Percentiles rank a stretch among this genome's conserved stretches.
Evolutionary conservation across 2,888 invertebrate species (phyloP).

Genomic region (Pecten maximus): DNA sequence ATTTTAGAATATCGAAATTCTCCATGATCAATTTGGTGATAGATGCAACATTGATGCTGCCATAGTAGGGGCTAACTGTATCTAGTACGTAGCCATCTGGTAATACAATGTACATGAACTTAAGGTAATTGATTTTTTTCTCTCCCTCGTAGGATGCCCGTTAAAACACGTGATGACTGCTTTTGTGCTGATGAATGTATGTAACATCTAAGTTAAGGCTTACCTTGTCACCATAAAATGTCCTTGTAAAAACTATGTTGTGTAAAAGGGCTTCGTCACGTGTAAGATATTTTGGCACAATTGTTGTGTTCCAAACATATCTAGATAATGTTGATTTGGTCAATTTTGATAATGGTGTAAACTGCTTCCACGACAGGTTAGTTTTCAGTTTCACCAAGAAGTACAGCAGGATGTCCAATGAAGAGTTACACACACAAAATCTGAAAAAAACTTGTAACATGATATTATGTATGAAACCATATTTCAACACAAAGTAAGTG

Average conservation of each 20-base stretch:
- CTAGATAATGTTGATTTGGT: too few species aligned
- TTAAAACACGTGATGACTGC: constrained; percentile 26
- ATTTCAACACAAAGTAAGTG: too few species aligned
- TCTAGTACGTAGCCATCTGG: constrained; percentile 41
- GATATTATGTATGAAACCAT: too few species aligned
- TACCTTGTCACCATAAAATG: constrained; percentile 41
- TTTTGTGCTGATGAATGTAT: constrained; percentile 38
- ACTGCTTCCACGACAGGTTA: too few species aligned
- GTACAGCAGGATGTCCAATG: too few species aligned
- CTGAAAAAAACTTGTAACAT: too few species aligned
- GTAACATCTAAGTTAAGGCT: constrained; percentile 37
- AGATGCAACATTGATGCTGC: constrained; percentile 41
- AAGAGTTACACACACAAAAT: too few species aligned
- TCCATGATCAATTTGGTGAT: constrained; percentile 39
- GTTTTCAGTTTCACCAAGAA: too few species aligned
- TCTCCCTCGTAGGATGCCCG: constrained; percentile 35
- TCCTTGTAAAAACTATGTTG: constrained; percentile 39
- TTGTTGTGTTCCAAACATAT: too few species aligned
- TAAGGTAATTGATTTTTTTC: background rate
- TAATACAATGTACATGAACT: constrained; percentile 43
- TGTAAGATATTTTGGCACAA: too few species aligned
- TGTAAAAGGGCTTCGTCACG: constrained; percentile 27
- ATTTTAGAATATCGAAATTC: constrained; percentile 31
- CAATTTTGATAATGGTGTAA: too few species aligned
- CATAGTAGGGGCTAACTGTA: constrained; percentile 37